Evolutionary conservation across 2,888 invertebrate genomes (phyloP), one percentile per base, ranked within the genome.

Genomic region (Torymus auratus): DNA sequence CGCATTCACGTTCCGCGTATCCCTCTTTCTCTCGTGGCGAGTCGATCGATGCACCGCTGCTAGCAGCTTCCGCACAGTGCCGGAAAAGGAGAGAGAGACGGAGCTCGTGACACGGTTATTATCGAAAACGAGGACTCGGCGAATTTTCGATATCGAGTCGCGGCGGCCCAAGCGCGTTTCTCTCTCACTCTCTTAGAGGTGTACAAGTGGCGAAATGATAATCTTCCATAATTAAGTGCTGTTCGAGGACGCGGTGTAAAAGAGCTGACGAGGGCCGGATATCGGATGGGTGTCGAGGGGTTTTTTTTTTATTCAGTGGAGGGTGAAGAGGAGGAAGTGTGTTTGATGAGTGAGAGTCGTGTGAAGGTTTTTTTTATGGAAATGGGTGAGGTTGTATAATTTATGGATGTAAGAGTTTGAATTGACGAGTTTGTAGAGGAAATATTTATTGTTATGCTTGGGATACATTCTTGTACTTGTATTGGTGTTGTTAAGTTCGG

Each of bases 221-320:
- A 75, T 67, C 58, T 52, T 67, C 50, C 60, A 52, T 75, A 64
- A 75, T 75, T 58, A 67, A 75, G 74, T 20, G 58, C 41, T 52
- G 62, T 20, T 53, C 20, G 28, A 15, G 23, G 2, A 3, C n/a
- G 14, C 14, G 56, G n/a, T 50, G 50, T n/a, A 56, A 69, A 69
- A 69, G 56, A 28, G 69, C 69, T 69, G 69, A 69, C 28, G 11
- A 69, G 28, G n/a, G 55, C 13, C 23, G 69, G 28, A 15, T 23
- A 41, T 41, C 12, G 23, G n/a, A 69, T 56, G 56, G 56, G 28
- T 55, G 55, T 69, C 56, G 20, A 69, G 69, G 28, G 55, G n/a
- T 64, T n/a, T 55, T 55, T 28, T 56, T 56, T 17, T 64, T 41
- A 64, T 28, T 64, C 41, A n/a, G 41, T 41, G 7, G 41, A 41